Evolutionary conservation across 2,888 invertebrate species (phyloP).

Genomic region (Mimumesa dahlbomi): DNA sequence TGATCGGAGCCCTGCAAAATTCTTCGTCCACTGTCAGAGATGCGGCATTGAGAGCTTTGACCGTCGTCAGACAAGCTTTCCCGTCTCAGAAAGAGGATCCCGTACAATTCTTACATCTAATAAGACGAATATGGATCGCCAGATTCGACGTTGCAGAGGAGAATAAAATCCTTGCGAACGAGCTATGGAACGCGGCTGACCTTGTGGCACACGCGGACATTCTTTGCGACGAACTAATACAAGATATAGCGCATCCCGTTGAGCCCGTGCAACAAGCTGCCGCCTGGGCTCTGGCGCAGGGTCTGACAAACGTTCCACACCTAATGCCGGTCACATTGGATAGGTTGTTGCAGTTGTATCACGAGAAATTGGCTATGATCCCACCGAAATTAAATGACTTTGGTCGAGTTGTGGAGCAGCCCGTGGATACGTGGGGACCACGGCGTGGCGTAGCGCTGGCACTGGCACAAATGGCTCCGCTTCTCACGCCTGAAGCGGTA

Average conservation of each 20-base stretch:
- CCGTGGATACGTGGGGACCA: slow-evolving; percentile 95
- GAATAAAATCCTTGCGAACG: slow-evolving; percentile 85
- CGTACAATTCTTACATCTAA: slow-evolving; percentile 84
- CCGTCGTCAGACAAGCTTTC: slow-evolving; percentile 84
- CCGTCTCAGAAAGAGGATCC: slow-evolving; percentile 83
- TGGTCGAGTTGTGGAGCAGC: slow-evolving; percentile 91
- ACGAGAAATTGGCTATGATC: slow-evolving; percentile 89
- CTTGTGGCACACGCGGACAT: slow-evolving; percentile 81
- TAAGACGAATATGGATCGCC: slow-evolving; percentile 90
- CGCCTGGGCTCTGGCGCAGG: slow-evolving; percentile 88
- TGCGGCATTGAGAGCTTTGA: slow-evolving; percentile 88
- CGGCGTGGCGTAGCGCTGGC: slow-evolving; percentile 94
- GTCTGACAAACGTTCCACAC: slow-evolving; percentile 83
- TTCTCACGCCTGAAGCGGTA: slow-evolving; percentile 86
- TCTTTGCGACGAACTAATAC: slow-evolving; percentile 83
- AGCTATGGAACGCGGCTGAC: slow-evolving; percentile 84
- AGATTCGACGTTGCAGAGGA: slow-evolving; percentile 90
- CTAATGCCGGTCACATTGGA: slow-evolving; percentile 84
- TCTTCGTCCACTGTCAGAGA: slow-evolving; percentile 87
- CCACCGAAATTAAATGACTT: slow-evolving; percentile 94
- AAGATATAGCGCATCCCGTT: slow-evolving; percentile 90
- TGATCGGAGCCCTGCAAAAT: slow-evolving; percentile 88
- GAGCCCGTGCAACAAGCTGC: slow-evolving; percentile 92
- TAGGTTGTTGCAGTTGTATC: slow-evolving; percentile 87
- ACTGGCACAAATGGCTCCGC: slow-evolving; percentile 89